These are phyloP conservation scores for Progne subis DNA, from an alignment of 2,113 vertebrate genomes.

Conservation along the genomic window DNA sequence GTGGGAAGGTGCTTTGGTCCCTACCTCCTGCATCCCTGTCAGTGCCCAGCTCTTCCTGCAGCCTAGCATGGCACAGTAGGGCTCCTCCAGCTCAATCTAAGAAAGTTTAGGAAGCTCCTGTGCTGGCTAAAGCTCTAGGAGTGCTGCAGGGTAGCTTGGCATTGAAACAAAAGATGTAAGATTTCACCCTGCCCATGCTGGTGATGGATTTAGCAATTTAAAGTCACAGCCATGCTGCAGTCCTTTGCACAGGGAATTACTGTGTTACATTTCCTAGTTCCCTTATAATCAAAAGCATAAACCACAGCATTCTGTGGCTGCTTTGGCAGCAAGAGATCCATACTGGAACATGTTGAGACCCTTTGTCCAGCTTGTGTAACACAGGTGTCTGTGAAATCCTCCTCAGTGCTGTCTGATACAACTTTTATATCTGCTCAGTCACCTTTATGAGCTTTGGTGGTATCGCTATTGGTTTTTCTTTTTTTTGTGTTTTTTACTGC, in stretches of 20 bases:
- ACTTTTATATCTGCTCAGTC: not conserved
- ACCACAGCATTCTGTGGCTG: not conserved
- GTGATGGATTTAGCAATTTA: not conserved
- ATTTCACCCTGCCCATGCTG: not conserved
- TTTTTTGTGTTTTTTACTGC: not conserved
- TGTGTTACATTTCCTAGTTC: not conserved
- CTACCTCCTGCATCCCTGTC: not conserved
- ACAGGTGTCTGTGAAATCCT: not conserved
- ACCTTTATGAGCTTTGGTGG: not conserved
- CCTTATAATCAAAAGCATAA: not conserved
- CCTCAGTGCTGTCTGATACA: not conserved
- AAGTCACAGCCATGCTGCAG: not conserved
- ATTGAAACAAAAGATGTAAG: not conserved
- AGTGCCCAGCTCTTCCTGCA: not conserved
- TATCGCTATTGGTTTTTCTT: fast-evolving
- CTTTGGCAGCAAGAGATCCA: not conserved
- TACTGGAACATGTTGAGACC: not conserved
- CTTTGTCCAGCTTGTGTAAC: not conserved
- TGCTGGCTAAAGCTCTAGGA: not conserved
- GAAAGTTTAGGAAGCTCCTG: not conserved
- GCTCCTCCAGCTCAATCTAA: not conserved
- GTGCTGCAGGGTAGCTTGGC: not conserved
- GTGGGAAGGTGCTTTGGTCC: not conserved
- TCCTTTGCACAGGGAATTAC: not conserved
- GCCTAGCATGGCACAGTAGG: not conserved